These are phyloP conservation scores for Galerucella calmariensis DNA, from an alignment of 2,888 invertebrate species.

Conservation along the genomic window DNA sequence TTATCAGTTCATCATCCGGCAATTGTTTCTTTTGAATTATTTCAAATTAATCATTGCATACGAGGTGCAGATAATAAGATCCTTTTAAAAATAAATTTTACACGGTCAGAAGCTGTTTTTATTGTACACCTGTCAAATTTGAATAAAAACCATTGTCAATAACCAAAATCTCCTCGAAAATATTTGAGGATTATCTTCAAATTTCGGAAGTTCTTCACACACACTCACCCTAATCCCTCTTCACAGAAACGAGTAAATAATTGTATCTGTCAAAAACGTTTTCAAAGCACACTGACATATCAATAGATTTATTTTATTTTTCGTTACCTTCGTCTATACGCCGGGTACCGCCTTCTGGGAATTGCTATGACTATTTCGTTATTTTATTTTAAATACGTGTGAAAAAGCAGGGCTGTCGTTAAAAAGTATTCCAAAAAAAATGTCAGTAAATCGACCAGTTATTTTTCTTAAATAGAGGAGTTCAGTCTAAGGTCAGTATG, in stretches of 20 bases:
- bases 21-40: too few relatives aligned
- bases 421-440: not conserved
- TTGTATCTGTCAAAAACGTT: slow-evolving; percentile 1
- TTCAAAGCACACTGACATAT: not conserved
- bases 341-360: slow-evolving; percentile 5
- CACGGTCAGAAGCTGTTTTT: too few relatives aligned
- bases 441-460: too few relatives aligned
- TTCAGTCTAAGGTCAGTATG: too few relatives aligned
- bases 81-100: too few relatives aligned
- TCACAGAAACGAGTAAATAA: slow-evolving; percentile 1
- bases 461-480: too few relatives aligned
- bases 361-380: not conserved
- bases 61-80: too few relatives aligned
- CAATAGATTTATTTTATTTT: slow-evolving; percentile 1
- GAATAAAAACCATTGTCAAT: not conserved
- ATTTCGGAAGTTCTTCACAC: not conserved
- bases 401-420: not conserved
- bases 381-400: not conserved
- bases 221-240: not conserved
- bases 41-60: too few relatives aligned
- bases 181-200: not conserved
- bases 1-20: too few relatives aligned
- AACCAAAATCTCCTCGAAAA: not conserved
- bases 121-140: not conserved
- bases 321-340: not conserved